Base-by-base conservation (phyloP, 2,888 invertebrate genomes). In the Drosophila falleni region DNA sequence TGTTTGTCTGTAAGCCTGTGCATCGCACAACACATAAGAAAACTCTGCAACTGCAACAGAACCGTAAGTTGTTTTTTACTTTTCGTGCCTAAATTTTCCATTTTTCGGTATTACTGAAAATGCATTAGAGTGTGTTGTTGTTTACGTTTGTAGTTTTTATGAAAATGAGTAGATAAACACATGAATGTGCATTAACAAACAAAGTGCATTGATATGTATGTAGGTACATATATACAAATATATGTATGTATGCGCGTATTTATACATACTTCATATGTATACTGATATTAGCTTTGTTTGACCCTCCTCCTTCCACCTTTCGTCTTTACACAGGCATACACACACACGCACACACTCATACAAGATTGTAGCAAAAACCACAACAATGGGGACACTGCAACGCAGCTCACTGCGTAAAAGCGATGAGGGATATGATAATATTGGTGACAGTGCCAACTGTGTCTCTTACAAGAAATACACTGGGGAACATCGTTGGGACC, bases 1-100 rank as follows among this genome's bases (percentile, higher is more conserved):
- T n/a, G 37, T 15, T 29, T 74, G 42, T 55, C 47, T 71, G 29
- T 71, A 59, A 60, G 33, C 55, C 13, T 56, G 55, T 59, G 46
- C 50, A 55, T 26, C 59, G 42, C 73, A 77, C 71, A 62, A 46
- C 29, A 72, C 56, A 74, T 41, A 69, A 54, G 37, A 69, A 63
- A 71, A 76, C 68, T 66, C 65, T 70, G 54, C 54, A 73, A 59
- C 41, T 37, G 71, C 59, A 74, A 63, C 62, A 75, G 53, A 78
- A 78, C 46, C 78, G 76, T 76, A 78, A 76, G 76, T 76, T 68
- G 51, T 60, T 31, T 54, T 37, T 58, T 53, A 47, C 41, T 75
- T 65, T 19, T 15, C 15, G 39, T 39, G 39, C 39, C 8, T 6
- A 37, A n/a, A 37, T n/a, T 37, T n/a, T 59, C 29, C 50, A 70